phyloP scores from a whole-genome alignment of 2,113 vertebrate species.

The Formicarius rufipectus region DNA sequence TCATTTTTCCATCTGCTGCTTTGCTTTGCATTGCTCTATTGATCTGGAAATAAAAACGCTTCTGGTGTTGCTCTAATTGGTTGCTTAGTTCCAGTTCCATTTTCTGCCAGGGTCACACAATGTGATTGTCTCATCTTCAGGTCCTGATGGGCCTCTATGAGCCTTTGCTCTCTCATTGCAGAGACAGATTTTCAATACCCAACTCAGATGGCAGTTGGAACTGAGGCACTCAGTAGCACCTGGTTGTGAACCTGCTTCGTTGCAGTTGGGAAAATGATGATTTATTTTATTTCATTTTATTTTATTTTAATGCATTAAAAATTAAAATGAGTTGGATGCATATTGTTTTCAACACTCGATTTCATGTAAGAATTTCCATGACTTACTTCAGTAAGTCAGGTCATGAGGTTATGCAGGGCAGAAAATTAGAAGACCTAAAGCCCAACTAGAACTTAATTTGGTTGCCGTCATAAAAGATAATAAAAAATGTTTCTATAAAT shows the following conservation, averaged over 20 bases:
- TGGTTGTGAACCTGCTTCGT: not conserved
- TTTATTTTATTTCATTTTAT: not conserved
- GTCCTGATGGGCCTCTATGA: not conserved
- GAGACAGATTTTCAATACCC: not conserved
- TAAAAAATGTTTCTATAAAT: not conserved
- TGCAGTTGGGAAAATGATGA: not conserved
- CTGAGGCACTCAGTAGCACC: too few species aligned
- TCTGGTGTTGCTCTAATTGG: not conserved
- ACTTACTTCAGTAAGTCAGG: not conserved
- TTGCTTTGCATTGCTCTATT: not conserved
- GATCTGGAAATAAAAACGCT: conserved; percentile 17
- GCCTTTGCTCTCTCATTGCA: not conserved
- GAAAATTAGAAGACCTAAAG: not conserved
- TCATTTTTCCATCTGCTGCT: conserved; percentile 6
- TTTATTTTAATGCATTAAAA: not conserved
- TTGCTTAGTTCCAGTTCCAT: not conserved
- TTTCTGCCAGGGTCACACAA: not conserved
- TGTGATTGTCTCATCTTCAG: not conserved
- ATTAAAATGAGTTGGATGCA: not conserved
- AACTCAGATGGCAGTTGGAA: not conserved
- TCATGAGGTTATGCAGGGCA: not conserved
- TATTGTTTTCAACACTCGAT: not conserved
- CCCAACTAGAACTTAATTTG: not conserved
- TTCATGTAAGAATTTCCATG: not conserved
- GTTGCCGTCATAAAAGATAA: not conserved